Base-by-base conservation (phyloP, 2,113 vertebrate genomes). In the Silurus meridionalis region DNA sequence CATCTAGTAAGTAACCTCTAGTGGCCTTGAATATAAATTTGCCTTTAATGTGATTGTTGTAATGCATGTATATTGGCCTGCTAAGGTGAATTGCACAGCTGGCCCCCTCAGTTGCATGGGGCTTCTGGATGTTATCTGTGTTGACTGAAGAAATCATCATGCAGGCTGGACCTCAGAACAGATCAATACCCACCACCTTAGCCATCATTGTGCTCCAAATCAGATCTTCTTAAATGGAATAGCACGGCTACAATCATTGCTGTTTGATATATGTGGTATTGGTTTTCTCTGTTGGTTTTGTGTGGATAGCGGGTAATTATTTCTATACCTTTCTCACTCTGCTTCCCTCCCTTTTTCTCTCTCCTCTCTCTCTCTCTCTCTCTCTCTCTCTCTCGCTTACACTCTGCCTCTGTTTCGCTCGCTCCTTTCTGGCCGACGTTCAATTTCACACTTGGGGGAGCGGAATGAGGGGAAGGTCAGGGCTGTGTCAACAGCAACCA, bases 361-460 rank as follows among this genome's bases (percentile, higher is more conserved):
- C 85, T 84, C 61, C 55, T 72, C 85, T 66, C 80, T 72, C 67
- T 85, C 67, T 61, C 61, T 58, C 46, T 72, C 85, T 87, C 69
- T 64, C 64, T 58, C 80, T 79, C 79, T 64, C 72, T 19, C 53
- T 85, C 82, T 83, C 74, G 80, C 78, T 37, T 37, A 37, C 37
- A 37, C 37, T 37, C 37, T 37, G 46, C 72, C 72, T 75, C 48
- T 75, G 19, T 75, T 85, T 85, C 67, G 46, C 85, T 83, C 83
- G 61, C 83, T 72, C 84, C 77, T 91, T 90, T 86, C 89, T 91
- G 90, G 87, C 87, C 85, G 86, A 86, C 89, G 88, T 91, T 90
- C 90, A 90, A 91, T 91, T 91, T 91, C 90, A 91, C 90, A 91
- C 89, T 90, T 91, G 90, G 90, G 90, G 90, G 89, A 91, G 87